Evolutionary conservation across 2,797 vertebrate species (phyloP), one percentile per base, ranked within the genome.

Genomic region (Prunella strophiata): DNA sequence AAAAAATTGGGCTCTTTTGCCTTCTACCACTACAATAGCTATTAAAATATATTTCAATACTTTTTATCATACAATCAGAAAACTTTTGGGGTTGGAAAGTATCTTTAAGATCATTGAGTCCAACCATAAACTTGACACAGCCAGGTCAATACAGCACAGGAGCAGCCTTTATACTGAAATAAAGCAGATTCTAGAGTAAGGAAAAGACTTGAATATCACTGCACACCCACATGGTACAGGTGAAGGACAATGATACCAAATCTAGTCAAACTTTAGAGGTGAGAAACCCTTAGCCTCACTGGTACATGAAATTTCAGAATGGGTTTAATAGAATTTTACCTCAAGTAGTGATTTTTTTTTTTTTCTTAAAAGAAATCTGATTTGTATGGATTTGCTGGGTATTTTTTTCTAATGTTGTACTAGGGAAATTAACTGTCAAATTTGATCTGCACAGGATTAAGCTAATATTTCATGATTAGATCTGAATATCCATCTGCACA

Each of bases 391-490:
- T 79, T 94, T 70, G 13, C 29, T 81, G 19, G 22, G 9, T 47
- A 29, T n/a, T 84, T 76, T 76, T 73, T 83, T 42, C 47, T 67
- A 74, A 36, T 32, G 20, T 34, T n/a, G 34, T 75, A 51, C 36
- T 59, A 32, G 5, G 18, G 29, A 90, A 93, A 90, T 71, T 63
- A 55, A 34, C n/a, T 72, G 42, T 38, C 15, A 11, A 38, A 52
- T 83, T 36, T 78, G 47, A 93, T 81, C 78, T 59, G 70, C 36
- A 47, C 50, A 85, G 55, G 51, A 84, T 78, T 74, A 85, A 94
- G 48, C 42, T 93, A 72, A 72, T 51, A 42, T 87, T 89, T 94
- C 54, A n/a, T 85, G 27, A 93, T 88, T 85, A 91, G 43, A 91
- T 92, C 5, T 34, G 34, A 75, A 7, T 66, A 80, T 45, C 54